A percentile compares a stretch with the other conserved stretches of the same genome.
Evolutionary conservation across 2,888 invertebrate species (phyloP).

Genomic region (Cataglyphis altisquamis): DNA sequence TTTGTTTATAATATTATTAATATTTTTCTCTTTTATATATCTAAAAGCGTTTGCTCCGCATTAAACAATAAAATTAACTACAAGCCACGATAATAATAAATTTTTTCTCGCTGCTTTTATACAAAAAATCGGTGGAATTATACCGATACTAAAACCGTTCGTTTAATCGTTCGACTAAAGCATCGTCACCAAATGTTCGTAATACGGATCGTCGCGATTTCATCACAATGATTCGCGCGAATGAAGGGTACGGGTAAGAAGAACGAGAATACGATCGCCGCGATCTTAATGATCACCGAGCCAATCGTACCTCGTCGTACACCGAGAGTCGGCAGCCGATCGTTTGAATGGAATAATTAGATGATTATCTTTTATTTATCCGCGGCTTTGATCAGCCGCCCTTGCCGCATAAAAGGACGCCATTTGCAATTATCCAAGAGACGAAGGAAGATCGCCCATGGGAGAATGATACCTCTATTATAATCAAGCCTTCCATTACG

Average conservation of each 20-base stretch:
- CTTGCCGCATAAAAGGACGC: conserved; percentile 78
- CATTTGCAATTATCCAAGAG: conserved; percentile 84
- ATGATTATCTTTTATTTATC: conserved; percentile 84
- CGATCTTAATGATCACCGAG: conserved; percentile 75
- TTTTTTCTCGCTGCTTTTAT: neutral
- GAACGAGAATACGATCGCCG: conserved; percentile 72
- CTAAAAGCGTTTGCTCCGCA: neutral
- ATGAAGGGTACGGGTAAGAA: conserved; percentile 59
- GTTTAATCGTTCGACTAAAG: conserved; percentile 8
- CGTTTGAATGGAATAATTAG: conserved; percentile 83
- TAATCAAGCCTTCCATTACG: conserved; percentile 85
- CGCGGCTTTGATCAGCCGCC: conserved; percentile 82
- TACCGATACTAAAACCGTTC: conserved; percentile 12
- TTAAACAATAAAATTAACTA: neutral
- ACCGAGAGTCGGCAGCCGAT: conserved; percentile 66
- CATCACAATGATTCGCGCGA: conserved; percentile 69
- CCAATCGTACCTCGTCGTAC: conserved; percentile 70
- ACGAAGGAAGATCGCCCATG: conserved; percentile 77
- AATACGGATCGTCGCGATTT: conserved; percentile 57
- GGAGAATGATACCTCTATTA: conserved; percentile 85
- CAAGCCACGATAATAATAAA: neutral
- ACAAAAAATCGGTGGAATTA: neutral
- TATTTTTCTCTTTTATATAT: neutral
- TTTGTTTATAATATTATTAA: neutral
- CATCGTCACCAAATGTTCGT: conserved; percentile 42